A percentile compares a stretch with the other conserved stretches of the same genome.
phyloP scores from a whole-genome alignment of 1,140 invertebrate genomes.

The Galleria mellonella region DNA sequence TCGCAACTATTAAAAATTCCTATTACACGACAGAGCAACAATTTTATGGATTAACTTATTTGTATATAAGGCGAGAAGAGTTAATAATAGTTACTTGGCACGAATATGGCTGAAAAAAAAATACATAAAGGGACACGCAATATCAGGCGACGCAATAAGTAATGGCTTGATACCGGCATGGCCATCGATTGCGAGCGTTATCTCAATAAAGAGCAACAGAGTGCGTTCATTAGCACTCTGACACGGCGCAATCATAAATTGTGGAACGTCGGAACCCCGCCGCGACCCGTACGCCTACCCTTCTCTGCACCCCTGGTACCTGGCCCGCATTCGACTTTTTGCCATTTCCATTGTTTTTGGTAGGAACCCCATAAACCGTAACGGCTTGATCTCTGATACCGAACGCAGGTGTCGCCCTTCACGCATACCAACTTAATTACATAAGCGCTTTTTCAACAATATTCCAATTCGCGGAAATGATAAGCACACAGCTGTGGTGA shows the following conservation, averaged over 20 bases:
- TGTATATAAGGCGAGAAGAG: slow-evolving; percentile 21
- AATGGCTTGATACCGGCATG: slow-evolving; percentile 43
- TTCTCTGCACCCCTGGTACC: slow-evolving; percentile 40
- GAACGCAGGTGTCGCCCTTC: slow-evolving; percentile 60
- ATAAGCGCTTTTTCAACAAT: slow-evolving; percentile 41
- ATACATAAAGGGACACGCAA: slow-evolving; percentile 60
- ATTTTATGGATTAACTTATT: slow-evolving; percentile 49
- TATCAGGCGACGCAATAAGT: slow-evolving; percentile 57
- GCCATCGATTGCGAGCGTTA: slow-evolving; percentile 65
- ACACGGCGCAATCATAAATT: slow-evolving; percentile 71
- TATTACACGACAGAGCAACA: slow-evolving; percentile 27
- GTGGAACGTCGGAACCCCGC: slow-evolving; percentile 40
- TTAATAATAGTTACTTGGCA: slow-evolving; percentile 60
- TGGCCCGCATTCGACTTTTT: slow-evolving; percentile 64
- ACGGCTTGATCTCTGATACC: slow-evolving; percentile 55
- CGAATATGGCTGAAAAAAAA: slow-evolving; percentile 46
- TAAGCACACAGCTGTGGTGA: slow-evolving; percentile 45
- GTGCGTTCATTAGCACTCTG: slow-evolving; percentile 70
- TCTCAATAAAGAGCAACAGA: slow-evolving; percentile 72
- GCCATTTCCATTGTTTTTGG: slow-evolving; percentile 68
- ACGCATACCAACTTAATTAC: slow-evolving; percentile 63
- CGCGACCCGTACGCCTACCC: slow-evolving; percentile 53
- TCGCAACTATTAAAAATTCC: slow-evolving; percentile 18
- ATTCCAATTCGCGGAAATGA: slow-evolving; percentile 40
- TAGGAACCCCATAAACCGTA: slow-evolving; percentile 57